A percentile compares a stretch with the other conserved stretches of the same genome.
Conservation (phyloP, 92 coral and sea anemone species). For the Phymanthus crucifer region DNA sequence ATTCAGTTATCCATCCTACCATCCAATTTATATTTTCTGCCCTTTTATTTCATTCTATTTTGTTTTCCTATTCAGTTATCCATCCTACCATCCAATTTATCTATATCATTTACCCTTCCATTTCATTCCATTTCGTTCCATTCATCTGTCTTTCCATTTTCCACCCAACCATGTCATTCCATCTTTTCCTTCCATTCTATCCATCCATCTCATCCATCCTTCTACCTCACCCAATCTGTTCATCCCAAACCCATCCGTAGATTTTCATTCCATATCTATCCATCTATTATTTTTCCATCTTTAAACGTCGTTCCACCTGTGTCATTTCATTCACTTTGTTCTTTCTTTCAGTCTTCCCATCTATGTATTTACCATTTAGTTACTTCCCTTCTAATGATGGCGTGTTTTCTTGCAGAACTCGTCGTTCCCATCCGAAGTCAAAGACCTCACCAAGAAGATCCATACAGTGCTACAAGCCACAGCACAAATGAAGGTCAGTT, state of each 20-base stretch:
- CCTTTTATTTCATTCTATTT: background rate
- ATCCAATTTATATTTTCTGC: background rate
- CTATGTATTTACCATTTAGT: background rate
- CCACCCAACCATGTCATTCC: background rate
- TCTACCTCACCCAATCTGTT: background rate
- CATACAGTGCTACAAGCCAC: slow-evolving; percentile 98
- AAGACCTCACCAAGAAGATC: slow-evolving; percentile 94
- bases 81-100: background rate
- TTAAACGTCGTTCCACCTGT: no score
- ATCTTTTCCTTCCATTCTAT: background rate
- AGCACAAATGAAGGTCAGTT: slow-evolving; percentile 93
- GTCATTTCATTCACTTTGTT: background rate
- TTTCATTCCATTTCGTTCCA: background rate
- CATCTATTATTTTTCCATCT: no score
- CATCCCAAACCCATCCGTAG: no score
- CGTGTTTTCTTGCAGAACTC: slow-evolving; percentile 55
- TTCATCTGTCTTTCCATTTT: background rate
- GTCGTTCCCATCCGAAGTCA: slow-evolving; percentile 85
- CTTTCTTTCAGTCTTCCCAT: background rate
- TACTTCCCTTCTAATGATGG: background rate
- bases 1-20: background rate
- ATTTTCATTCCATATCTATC: no score
- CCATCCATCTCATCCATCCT: background rate
- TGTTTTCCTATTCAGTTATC: background rate
- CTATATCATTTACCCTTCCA: background rate